Evolutionary conservation across 2,113 vertebrate genomes (phyloP).

Genomic region (Phycodurus eques): DNA sequence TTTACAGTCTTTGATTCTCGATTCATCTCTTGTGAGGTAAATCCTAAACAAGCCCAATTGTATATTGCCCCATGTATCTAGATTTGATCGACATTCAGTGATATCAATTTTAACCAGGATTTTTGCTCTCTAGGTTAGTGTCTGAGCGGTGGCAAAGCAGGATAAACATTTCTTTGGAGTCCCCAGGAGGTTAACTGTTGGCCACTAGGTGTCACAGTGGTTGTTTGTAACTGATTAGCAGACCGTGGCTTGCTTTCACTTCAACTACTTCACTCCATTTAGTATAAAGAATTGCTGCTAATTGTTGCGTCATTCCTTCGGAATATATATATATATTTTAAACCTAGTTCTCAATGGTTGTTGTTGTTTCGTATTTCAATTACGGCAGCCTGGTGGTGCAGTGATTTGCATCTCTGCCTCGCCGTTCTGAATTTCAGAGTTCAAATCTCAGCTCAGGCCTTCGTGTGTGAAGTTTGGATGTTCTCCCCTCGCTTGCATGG

Average conservation of each 20-base stretch:
- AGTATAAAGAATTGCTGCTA: not conserved
- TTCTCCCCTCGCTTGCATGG: no score
- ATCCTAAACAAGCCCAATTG: not conserved
- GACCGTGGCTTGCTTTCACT: not conserved
- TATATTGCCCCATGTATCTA: not conserved
- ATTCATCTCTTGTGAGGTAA: not conserved
- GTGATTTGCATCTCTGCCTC: not conserved
- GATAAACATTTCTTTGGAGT: not conserved
- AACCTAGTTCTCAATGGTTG: not conserved
- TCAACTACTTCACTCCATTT: not conserved
- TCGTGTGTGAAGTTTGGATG: no score
- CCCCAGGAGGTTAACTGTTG: constrained; percentile 25
- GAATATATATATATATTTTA: no score
- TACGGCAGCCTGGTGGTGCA: not conserved
- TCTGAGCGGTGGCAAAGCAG: constrained; percentile 9
- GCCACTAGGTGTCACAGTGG: constrained; percentile 70
- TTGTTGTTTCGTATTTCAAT: not conserved
- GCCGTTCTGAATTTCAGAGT: no score
- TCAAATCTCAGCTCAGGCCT: no score
- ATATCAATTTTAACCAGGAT: not conserved
- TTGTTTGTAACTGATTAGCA: constrained; percentile 40
- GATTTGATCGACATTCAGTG: not conserved
- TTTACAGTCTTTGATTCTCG: not conserved
- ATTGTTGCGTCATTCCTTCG: no score
- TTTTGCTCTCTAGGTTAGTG: not conserved